phyloP scores from a whole-genome alignment of 2,797 vertebrate species.

The Xenentodon cancila region DNA sequence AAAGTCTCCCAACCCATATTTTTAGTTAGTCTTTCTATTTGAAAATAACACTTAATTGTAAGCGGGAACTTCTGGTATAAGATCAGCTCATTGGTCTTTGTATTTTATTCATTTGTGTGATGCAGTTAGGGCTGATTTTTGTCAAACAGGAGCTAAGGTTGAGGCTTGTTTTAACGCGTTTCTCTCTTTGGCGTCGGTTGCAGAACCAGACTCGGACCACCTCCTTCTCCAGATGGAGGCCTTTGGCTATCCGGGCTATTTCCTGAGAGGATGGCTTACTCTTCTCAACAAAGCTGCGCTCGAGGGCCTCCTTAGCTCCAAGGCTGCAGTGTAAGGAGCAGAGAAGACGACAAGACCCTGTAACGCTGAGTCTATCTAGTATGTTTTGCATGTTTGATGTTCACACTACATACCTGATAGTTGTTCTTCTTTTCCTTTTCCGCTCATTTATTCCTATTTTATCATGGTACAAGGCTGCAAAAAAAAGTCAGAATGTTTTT shows the following conservation, averaged over 20 bases:
- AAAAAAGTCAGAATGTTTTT: background rate
- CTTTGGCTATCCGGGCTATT: slow-evolving; percentile 95
- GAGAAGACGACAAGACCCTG: background rate
- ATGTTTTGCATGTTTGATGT: background rate
- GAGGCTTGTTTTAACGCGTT: slow-evolving; percentile 96
- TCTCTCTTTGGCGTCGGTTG: slow-evolving; percentile 95
- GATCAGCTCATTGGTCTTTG: slow-evolving; percentile 49
- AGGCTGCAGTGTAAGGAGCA: slow-evolving; percentile 79
- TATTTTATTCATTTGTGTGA: slow-evolving; percentile 74
- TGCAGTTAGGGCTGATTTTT: slow-evolving; percentile 85
- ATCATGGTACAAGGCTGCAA: slow-evolving; percentile 93
- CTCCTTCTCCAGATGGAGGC: slow-evolving; percentile 97
- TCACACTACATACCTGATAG: slow-evolving; percentile 89
- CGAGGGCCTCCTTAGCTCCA: slow-evolving; percentile 94
- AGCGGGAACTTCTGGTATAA: background rate
- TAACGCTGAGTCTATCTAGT: background rate
- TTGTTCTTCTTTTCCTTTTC: slow-evolving; percentile 97
- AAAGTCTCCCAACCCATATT: background rate
- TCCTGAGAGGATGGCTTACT: slow-evolving; percentile 97
- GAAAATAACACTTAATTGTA: background rate
- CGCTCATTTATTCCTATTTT: slow-evolving; percentile 96
- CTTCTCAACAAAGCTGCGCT: slow-evolving; percentile 94
- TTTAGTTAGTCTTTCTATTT: background rate
- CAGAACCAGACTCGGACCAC: slow-evolving; percentile 99
- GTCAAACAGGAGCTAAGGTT: slow-evolving; percentile 89